Evolutionary conservation across 2,797 vertebrate genomes (phyloP).

Genomic region (Echiichthys vipera): DNA sequence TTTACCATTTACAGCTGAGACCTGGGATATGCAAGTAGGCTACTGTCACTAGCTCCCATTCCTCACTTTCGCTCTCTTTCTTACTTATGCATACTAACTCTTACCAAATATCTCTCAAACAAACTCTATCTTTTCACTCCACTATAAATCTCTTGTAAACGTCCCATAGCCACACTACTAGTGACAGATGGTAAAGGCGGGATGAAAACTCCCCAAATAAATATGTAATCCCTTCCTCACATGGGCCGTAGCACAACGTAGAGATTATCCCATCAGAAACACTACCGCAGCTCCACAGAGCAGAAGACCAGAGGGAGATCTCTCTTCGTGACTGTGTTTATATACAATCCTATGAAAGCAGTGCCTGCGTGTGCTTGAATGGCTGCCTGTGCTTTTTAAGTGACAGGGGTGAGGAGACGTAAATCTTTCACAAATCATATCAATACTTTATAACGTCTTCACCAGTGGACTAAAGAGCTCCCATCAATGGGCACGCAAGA

Average conservation of each 20-base stretch:
- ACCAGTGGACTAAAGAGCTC: slow-evolving; percentile 20
- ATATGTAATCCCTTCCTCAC: slow-evolving; percentile 84
- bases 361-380: slow-evolving; percentile 10
- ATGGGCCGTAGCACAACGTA: slow-evolving; percentile 64
- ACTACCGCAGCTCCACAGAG: slow-evolving; percentile 28
- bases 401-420: background rate
- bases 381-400: background rate
- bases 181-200: slow-evolving; percentile 82
- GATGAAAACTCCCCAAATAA: slow-evolving; percentile 81
- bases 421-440: slow-evolving; percentile 3
- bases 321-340: slow-evolving; percentile 12
- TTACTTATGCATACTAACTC: background rate
- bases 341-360: slow-evolving; percentile 25
- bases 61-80: slow-evolving; percentile 2
- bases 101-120: slow-evolving; percentile 6
- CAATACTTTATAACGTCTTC: slow-evolving; percentile 5
- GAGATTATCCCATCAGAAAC: slow-evolving; percentile 76
- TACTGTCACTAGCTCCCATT: background rate
- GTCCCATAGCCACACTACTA: slow-evolving; percentile 46
- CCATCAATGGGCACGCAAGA: background rate
- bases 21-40: background rate
- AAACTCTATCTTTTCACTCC: slow-evolving; percentile 15
- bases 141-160: slow-evolving; percentile 52
- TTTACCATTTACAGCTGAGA: slow-evolving; percentile 6
- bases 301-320: slow-evolving; percentile 28